Conservation (phyloP, 2,113 vertebrate species). For the Speoplatyrhinus poulsoni region DNA sequence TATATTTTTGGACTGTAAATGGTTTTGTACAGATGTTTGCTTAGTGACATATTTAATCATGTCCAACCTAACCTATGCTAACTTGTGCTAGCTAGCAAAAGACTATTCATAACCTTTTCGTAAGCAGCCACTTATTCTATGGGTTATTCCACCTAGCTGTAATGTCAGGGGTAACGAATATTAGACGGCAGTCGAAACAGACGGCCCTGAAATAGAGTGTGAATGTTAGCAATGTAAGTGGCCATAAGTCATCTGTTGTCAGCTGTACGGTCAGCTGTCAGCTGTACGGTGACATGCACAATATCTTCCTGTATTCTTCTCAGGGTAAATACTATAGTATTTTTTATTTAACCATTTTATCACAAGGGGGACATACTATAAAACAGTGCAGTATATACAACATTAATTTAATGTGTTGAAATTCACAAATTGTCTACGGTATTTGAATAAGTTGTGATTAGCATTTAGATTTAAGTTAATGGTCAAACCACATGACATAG, state of each 20-base stretch:
- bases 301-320: no score
- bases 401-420: no score
- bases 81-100: background rate
- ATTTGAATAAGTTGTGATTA: no score
- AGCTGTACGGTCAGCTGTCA: no score
- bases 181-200: slow-evolving; percentile 20
- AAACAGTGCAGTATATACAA: no score
- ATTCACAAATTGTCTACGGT: no score
- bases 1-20: background rate
- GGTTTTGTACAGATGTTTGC: background rate
- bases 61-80: background rate
- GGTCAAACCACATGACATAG: no score
- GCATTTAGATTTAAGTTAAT: no score
- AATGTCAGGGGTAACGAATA: slow-evolving; percentile 17
- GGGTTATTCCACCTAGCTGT: slow-evolving; percentile 8
- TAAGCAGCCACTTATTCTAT: slow-evolving; percentile 33
- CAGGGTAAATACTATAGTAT: no score
- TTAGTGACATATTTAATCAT: background rate
- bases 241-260: background rate
- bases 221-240: background rate
- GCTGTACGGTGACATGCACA: no score
- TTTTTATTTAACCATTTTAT: no score
- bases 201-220: slow-evolving; percentile 17
- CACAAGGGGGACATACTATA: no score
- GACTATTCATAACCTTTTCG: slow-evolving; percentile 34